Base-by-base conservation (phyloP, 2,888 invertebrate genomes). In the Elegia similella region DNA sequence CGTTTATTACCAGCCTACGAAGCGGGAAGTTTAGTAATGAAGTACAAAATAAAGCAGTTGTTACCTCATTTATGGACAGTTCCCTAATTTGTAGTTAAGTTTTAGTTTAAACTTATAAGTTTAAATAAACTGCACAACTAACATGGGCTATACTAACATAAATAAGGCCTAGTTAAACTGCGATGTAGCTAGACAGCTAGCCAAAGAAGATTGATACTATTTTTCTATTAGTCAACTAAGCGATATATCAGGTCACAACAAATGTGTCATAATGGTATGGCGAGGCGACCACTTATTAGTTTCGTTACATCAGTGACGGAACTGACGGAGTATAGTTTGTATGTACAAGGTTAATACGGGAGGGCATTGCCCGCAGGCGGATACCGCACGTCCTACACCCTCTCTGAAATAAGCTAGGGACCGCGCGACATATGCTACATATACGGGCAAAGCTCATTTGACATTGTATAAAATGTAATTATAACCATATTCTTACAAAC, bases 341-440 rank as follows among this genome's bases (percentile, higher is more conserved):
- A 62, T 67, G 68, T 61, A 74, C 82, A 82, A 84, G 82, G 84
- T 84, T 83, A 83, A 75, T 67, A 67, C 60, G 61, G 62, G 69
- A 70, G 86, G 80, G 78, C 83, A 82, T 72, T 69, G 82, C 62
- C 84, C 85, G 68, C 68, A 64, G 62, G 67, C 77, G 78, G 75
- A 76, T 74, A 73, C 74, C 61, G 68, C 75, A 67, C 76, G 78
- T 76, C 76, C 75, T 77, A 72, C 72, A 69, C 73, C 70, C 71
- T 69, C 68, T 65, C 60, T 59, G 61, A 57, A 48, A 58, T 62
- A 59, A 62, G 62, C 60, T 64, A 62, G 54, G 63, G 61, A 66
- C 63, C 61, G 62, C 64, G 55, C 62, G 55, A 56, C 66, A 66
- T 60, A 70, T 66, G 61, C 58, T 52, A 16, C 15, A n/a, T 52